Conservation (phyloP, 2,113 vertebrate genomes). For the Sturnus vulgaris region DNA sequence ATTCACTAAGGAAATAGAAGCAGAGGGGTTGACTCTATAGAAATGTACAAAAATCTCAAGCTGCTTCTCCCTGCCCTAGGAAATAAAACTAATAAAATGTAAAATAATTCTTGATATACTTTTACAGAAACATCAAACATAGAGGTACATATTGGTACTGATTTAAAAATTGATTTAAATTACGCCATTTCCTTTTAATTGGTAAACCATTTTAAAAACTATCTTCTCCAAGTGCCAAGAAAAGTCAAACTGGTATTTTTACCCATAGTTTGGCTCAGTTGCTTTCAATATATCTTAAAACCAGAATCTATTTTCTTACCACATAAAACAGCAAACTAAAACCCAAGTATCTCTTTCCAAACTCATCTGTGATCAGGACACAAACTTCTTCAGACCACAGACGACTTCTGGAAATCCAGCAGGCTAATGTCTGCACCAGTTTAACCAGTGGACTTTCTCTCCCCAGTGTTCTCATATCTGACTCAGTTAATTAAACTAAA, state of each 20-base stretch:
- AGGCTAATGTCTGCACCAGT: background rate
- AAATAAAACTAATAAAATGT: background rate
- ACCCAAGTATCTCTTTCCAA: background rate
- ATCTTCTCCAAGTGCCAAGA: background rate
- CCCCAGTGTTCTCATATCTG: background rate
- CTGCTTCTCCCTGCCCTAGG: background rate
- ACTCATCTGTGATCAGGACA: background rate
- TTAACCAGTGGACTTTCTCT: background rate
- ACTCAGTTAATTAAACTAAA: background rate
- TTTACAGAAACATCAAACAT: background rate
- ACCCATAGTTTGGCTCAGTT: background rate
- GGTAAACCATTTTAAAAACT: background rate
- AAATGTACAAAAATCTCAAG: background rate
- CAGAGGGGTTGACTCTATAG: background rate
- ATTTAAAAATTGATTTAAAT: background rate
- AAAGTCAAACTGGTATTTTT: background rate
- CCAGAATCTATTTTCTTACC: background rate
- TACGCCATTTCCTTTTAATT: background rate
- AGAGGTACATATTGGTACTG: background rate
- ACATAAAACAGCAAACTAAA: background rate
- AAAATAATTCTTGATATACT: background rate
- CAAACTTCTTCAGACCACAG: background rate
- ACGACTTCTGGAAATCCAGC: background rate
- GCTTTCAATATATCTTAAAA: background rate
- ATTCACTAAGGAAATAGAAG: background rate